Evolutionary conservation across 2,113 vertebrate genomes (phyloP), one percentile per base, ranked within the genome.

Genomic region (Lophura nycthemera): DNA sequence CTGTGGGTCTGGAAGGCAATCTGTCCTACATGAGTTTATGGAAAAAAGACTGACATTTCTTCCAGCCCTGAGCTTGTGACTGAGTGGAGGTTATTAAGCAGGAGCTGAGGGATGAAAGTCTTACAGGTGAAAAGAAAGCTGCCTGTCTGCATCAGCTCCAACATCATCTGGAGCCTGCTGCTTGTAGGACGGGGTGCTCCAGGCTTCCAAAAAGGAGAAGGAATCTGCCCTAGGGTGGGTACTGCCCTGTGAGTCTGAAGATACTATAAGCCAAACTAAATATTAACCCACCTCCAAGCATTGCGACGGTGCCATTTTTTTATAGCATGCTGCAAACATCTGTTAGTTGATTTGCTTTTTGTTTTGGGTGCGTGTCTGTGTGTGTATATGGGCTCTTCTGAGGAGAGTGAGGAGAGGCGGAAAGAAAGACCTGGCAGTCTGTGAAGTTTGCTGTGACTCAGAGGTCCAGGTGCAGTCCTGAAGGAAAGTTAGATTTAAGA

Each of bases 311-410:
- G 56, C 66, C 25, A 27, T 56, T 74, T 80, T 77, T 69, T 81
- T 34, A 81, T 0, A 0, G 63, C 66, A 72, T 59, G 47, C 64
- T 72, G 57, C 47, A 82, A 92, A 83, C 82, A 65, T 91, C 80
- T 93, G 38, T 83, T 90, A 38, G 40, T 48, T 40, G 25, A 64
- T 60, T 88, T 64, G 27, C 29, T 94, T 81, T 84, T 91, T 86
- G 74, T 40, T 88, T 83, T 77, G 60, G 40, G 54, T 38, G 4
- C 25, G 11, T 60, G 25, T 76, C 25, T 57, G 2, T 52, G 30
- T n/a, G 27, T 32, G 32, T 60, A 11, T 36, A 1, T 32, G 42
- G 32, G 60, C 50, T 74, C 50, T 76, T 43, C 1, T 2, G 40
- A 83, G 61, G 57, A 63, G 54, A 54, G 47, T 38, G 25, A 63